A percentile compares a stretch with the other conserved stretches of the same genome.
phyloP scores from a whole-genome alignment of 2,113 vertebrate species.

The Montifringilla adamsi region DNA sequence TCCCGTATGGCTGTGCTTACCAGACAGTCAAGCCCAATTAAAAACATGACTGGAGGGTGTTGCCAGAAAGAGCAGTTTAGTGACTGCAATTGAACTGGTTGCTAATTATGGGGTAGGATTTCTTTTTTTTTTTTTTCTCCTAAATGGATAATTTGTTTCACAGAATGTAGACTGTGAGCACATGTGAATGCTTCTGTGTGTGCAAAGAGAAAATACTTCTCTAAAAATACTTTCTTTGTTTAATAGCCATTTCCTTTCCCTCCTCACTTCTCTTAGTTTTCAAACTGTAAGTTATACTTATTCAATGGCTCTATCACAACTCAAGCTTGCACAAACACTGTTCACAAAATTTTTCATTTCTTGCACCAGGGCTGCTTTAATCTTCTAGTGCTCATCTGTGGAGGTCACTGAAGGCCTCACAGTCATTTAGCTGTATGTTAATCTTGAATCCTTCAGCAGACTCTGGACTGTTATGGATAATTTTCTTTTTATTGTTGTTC shows the following conservation, averaged over 20 bases:
- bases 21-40: constrained; percentile 1
- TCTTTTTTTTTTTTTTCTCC: neutral
- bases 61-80: constrained; percentile 6
- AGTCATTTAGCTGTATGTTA: neutral
- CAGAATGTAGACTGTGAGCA: neutral
- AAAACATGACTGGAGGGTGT: neutral
- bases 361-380: neutral
- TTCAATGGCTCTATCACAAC: neutral
- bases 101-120: neutral
- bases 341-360: neutral
- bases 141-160: neutral
- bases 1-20: fast-evolving
- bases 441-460: constrained; percentile 31
- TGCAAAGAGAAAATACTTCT: neutral
- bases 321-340: neutral
- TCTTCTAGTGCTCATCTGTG: neutral
- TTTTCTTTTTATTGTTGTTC: constrained; percentile 64
- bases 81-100: constrained; percentile 5
- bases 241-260: neutral
- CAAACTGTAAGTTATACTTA: neutral
- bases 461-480: constrained; percentile 6
- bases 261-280: neutral
- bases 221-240: neutral
- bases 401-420: neutral
- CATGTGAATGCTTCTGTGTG: neutral